These are phyloP conservation scores for Albula glossodonta DNA, from an alignment of 2,113 vertebrate species.

Conservation along the genomic window DNA sequence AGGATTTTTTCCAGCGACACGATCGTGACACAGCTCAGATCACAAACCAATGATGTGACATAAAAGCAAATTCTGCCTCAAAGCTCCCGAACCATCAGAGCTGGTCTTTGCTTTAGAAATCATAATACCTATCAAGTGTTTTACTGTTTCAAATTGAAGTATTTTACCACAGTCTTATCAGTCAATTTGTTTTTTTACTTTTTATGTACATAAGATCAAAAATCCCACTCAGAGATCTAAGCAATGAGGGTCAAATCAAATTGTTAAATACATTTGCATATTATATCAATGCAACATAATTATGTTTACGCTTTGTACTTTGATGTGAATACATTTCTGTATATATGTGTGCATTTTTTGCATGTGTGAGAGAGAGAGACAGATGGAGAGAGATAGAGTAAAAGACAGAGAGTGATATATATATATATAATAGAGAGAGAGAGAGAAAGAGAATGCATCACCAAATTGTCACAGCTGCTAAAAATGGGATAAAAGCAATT, in stretches of 20 bases:
- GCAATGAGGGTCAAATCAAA: background rate
- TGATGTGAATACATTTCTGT: too few species aligned
- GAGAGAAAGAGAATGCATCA: too few species aligned
- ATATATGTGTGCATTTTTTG: too few species aligned
- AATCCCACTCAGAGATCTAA: background rate
- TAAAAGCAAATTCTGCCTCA: background rate
- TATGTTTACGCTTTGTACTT: too few species aligned
- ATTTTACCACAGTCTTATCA: background rate
- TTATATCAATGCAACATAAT: too few species aligned
- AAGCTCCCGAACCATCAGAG: background rate
- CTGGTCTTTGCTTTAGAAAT: background rate
- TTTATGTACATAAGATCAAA: background rate
- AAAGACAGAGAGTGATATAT: too few species aligned
- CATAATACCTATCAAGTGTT: background rate
- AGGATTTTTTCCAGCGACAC: background rate
- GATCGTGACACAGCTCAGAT: background rate
- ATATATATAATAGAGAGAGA: too few species aligned
- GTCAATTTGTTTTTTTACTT: background rate
- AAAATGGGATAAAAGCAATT: too few species aligned
- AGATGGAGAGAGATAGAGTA: too few species aligned
- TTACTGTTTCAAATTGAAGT: background rate
- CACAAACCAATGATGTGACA: background rate
- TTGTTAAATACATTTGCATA: background rate
- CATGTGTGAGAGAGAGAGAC: too few species aligned
- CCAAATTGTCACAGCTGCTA: too few species aligned